Evolutionary conservation across 2,113 vertebrate genomes (phyloP).

Genomic region (Erythrocercus mccallii): DNA sequence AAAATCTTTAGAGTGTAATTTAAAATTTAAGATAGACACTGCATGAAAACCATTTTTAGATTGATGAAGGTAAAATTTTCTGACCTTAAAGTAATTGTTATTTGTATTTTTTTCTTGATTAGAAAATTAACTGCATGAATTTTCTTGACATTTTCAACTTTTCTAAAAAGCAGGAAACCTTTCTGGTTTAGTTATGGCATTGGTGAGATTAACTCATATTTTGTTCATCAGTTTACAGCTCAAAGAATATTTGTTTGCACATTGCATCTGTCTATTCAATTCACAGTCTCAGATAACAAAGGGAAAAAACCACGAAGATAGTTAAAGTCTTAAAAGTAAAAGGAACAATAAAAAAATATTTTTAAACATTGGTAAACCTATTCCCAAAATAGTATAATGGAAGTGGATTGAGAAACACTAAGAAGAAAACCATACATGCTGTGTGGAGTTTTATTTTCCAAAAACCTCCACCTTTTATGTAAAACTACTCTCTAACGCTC

Average conservation of each 20-base stretch:
- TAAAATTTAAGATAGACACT: neutral
- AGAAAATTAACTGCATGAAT: neutral
- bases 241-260: neutral
- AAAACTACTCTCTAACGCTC: neutral
- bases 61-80: neutral
- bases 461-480: neutral
- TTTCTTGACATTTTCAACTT: neutral
- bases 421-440: neutral
- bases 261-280: neutral
- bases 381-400: neutral
- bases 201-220: neutral
- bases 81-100: neutral
- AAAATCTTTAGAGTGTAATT: neutral
- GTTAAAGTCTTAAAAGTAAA: neutral
- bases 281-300: neutral
- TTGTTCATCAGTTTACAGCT: neutral
- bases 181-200: neutral
- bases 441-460: neutral
- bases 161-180: neutral
- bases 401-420: neutral
- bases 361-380: neutral
- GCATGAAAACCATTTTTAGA: neutral
- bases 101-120: neutral
- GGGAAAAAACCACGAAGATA: accelerated
- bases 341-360: neutral